Conservation (phyloP, 2,113 vertebrate genomes). For the Trinectes maculatus region DNA sequence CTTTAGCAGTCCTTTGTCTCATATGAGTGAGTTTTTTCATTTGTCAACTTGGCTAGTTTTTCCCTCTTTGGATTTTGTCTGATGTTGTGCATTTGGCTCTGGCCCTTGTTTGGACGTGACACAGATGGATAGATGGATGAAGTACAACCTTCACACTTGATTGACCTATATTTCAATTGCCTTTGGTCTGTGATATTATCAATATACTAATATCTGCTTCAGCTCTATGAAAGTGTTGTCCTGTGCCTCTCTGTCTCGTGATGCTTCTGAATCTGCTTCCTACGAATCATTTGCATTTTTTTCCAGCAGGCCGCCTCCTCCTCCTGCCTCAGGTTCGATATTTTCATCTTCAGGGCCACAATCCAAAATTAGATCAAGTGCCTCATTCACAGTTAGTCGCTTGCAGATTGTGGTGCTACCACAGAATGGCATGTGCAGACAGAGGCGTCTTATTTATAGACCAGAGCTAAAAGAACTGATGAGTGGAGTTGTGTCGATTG, state of each 20-base stretch:
- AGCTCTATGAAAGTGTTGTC: no score
- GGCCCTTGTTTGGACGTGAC: no score
- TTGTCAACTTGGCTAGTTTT: no score
- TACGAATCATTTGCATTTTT: neutral
- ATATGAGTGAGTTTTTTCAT: no score
- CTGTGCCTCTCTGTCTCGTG: conserved; percentile 21
- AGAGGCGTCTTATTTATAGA: conserved; percentile 71
- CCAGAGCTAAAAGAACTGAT: conserved; percentile 53
- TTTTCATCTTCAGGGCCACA: conserved; percentile 56
- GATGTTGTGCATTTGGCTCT: no score
- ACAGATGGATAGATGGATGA: no score
- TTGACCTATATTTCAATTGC: no score
- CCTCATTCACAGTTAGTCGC: conserved; percentile 69
- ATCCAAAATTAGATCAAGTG: conserved; percentile 77
- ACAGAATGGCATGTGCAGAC: conserved; percentile 50
- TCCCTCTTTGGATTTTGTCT: no score
- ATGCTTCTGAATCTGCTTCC: conserved; percentile 27
- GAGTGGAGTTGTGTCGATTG: conserved; percentile 20
- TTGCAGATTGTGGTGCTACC: conserved; percentile 55
- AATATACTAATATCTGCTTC: no score
- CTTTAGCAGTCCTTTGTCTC: no score
- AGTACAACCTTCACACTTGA: no score
- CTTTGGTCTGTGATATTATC: no score
- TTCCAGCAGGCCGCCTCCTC: conserved; percentile 37
- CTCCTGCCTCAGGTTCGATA: conserved; percentile 43